These are phyloP conservation scores for Anhinga anhinga DNA, from an alignment of 2,113 vertebrate genomes.

Conservation along the genomic window DNA sequence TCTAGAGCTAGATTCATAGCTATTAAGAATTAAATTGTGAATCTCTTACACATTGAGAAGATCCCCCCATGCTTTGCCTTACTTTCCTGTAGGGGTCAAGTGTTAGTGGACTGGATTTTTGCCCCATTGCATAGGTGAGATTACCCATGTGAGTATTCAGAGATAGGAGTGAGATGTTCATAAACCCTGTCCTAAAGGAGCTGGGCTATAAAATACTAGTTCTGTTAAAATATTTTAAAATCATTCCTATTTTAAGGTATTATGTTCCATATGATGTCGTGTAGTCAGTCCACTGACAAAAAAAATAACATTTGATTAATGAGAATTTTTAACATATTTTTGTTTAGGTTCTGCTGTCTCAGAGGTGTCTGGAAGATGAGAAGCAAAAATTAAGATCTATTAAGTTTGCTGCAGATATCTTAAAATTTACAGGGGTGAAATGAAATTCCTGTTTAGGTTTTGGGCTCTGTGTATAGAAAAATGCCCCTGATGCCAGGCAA, in stretches of 20 bases:
- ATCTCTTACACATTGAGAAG: not conserved
- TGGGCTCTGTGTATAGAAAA: not conserved
- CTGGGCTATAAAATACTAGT: not conserved
- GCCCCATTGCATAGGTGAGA: not conserved
- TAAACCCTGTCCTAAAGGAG: not conserved
- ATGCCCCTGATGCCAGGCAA: not conserved
- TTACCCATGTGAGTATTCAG: not conserved
- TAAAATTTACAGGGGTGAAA: not conserved
- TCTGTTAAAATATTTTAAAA: not conserved
- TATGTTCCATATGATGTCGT: not conserved
- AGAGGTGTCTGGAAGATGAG: not conserved
- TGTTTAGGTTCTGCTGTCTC: not conserved
- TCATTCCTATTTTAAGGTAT: not conserved
- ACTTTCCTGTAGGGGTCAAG: not conserved
- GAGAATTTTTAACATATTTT: not conserved
- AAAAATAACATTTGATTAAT: not conserved
- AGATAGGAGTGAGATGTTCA: not conserved
- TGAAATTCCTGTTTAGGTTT: not conserved
- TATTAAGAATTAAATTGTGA: not conserved
- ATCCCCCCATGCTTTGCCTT: not conserved
- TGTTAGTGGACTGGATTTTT: not conserved
- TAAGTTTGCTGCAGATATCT: not conserved
- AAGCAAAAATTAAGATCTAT: not conserved
- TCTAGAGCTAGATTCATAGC: not conserved
- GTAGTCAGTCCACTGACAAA: not conserved